phyloP scores from a whole-genome alignment of 2,113 vertebrate genomes.

The Mandrillus leucophaeus region DNA sequence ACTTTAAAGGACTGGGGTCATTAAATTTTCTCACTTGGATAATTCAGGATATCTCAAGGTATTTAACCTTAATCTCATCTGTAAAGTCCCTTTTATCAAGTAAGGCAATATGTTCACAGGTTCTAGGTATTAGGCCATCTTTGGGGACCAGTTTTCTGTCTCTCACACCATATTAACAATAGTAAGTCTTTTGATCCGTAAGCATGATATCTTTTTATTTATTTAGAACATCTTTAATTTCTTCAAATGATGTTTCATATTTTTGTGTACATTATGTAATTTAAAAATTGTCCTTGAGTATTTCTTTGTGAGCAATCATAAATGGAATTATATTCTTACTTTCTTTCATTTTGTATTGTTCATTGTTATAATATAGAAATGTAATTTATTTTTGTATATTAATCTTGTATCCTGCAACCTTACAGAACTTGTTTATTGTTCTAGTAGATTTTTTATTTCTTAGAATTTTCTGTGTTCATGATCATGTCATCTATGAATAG shows the following conservation, averaged over 20 bases:
- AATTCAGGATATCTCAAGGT: slow-evolving; percentile 21
- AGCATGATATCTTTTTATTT: not conserved
- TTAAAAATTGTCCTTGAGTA: not conserved
- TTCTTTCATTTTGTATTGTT: not conserved
- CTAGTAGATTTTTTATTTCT: slow-evolving; percentile 15
- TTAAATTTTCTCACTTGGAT: slow-evolving; percentile 6
- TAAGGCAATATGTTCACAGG: not conserved
- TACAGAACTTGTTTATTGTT: slow-evolving; percentile 30
- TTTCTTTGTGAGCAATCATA: not conserved
- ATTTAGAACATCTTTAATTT: slow-evolving; percentile 2
- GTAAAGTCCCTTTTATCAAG: not conserved
- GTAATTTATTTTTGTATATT: slow-evolving; percentile 13
- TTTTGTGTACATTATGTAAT: not conserved
- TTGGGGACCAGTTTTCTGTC: not conserved
- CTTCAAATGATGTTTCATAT: not conserved
- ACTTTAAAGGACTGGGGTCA: slow-evolving; percentile 4
- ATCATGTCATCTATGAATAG: not conserved
- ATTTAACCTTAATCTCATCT: not conserved
- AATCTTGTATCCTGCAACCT: not conserved
- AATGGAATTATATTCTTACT: not conserved
- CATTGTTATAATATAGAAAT: not conserved
- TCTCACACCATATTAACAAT: not conserved
- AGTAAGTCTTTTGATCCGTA: not conserved
- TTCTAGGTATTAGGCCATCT: not conserved
- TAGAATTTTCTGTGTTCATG: not conserved